A percentile compares a stretch with the other conserved stretches of the same genome.
These are phyloP conservation scores for Heliconius hewitsoni DNA, from an alignment of 1,140 invertebrate species.

Conservation along the genomic window DNA sequence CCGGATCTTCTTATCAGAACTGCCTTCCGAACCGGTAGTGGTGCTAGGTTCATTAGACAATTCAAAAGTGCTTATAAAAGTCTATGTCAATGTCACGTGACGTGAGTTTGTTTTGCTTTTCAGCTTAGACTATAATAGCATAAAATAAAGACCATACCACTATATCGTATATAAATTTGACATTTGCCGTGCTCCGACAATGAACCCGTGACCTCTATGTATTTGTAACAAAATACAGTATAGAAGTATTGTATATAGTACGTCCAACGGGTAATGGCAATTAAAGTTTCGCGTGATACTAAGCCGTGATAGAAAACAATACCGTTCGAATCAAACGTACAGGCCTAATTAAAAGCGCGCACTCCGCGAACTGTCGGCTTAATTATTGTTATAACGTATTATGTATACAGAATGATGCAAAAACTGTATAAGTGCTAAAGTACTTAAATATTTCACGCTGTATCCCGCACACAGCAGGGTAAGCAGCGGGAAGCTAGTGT, in stretches of 20 bases:
- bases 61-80: too few species aligned
- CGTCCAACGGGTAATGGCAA: neutral
- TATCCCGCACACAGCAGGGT: neutral
- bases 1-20: too few species aligned
- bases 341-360: constrained; percentile 37
- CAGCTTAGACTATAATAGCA: too few species aligned
- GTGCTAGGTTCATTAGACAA: too few species aligned
- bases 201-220: neutral
- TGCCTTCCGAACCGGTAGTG: too few species aligned
- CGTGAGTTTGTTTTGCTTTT: too few species aligned
- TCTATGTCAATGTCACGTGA: too few species aligned
- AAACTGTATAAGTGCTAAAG: neutral
- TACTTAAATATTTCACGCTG: neutral
- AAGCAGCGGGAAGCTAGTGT: neutral
- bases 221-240: neutral
- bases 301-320: constrained; percentile 23
- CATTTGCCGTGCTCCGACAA: neutral
- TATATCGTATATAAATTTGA: too few species aligned
- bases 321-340: constrained; percentile 19
- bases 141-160: too few species aligned
- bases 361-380: constrained; percentile 24
- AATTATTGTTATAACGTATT: constrained; percentile 32
- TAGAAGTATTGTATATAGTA: neutral
- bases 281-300: constrained; percentile 19
- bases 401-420: constrained; percentile 14